Evolutionary conservation across 1,140 invertebrate genomes (phyloP).

Genomic region (Hyphantria cunea): DNA sequence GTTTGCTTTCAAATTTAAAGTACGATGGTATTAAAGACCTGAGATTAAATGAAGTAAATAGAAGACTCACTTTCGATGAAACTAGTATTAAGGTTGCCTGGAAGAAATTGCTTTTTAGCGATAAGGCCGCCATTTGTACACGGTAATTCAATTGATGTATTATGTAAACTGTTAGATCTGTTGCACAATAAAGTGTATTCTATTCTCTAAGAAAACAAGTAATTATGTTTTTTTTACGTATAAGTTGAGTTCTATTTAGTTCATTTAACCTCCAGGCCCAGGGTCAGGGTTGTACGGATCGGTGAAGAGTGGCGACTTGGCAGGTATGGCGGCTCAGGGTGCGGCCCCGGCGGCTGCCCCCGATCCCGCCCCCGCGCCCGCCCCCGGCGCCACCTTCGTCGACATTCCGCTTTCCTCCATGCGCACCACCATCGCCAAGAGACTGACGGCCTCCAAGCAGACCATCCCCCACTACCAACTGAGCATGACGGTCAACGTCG

Average conservation of each 20-base stretch:
- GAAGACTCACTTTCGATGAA: not conserved
- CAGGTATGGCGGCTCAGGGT: conserved; percentile 79
- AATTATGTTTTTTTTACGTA: no score
- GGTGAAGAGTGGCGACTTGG: conserved; percentile 93
- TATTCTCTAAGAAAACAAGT: no score
- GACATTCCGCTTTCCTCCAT: conserved; percentile 96
- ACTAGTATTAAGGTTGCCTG: no score
- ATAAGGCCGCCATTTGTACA: no score
- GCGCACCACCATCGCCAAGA: conserved; percentile 94
- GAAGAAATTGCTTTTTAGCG: no score
- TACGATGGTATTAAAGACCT: no score
- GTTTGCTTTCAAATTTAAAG: no score
- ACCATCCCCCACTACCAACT: conserved; percentile 99
- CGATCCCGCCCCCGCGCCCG: conserved; percentile 51
- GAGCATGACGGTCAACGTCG: conserved; percentile 93
- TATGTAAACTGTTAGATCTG: no score
- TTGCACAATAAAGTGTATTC: no score
- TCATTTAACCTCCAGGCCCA: conserved; percentile 80
- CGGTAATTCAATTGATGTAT: no score
- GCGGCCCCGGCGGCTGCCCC: conserved; percentile 53
- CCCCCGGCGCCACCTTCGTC: conserved; percentile 82
- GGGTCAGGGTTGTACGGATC: conserved; percentile 95
- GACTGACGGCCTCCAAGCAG: conserved; percentile 95
- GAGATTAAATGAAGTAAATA: not conserved
- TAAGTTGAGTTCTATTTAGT: not conserved